phyloP scores from a whole-genome alignment of 30 jellyfish, hydroid and myxozoan species.

The Aurelia sp. region DNA sequence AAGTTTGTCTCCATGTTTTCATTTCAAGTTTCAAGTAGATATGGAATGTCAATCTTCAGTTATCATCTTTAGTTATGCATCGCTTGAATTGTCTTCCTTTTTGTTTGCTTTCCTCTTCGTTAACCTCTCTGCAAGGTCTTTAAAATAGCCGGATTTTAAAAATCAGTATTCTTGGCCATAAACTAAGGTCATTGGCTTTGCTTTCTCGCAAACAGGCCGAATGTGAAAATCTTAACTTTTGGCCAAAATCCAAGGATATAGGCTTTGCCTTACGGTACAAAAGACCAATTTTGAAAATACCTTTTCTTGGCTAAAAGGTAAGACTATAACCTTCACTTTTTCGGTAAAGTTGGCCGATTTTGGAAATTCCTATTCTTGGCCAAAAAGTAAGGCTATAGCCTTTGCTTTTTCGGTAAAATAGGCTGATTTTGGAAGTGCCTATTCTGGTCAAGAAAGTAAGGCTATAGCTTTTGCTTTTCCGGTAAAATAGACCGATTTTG shows the following conservation, averaged over 20 bases:
- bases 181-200: no score
- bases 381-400: neutral
- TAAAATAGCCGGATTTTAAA: no score
- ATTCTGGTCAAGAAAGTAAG: neutral
- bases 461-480: neutral
- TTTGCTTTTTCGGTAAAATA: constrained; percentile 2
- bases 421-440: neutral
- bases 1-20: no score
- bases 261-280: neutral
- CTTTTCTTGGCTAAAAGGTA: neutral
- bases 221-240: no score
- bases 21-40: no score
- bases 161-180: no score
- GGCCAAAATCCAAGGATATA: neutral
- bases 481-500: no score
- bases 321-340: constrained; percentile 1
- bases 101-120: no score
- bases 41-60: no score
- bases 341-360: neutral
- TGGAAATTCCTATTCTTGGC: neutral
- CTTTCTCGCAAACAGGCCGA: no score
- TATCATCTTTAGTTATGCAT: no score
- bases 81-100: no score
- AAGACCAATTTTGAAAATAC: neutral
- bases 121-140: neutral